Conservation (phyloP, 2,113 vertebrate species). For the Nansenia antarctica region DNA sequence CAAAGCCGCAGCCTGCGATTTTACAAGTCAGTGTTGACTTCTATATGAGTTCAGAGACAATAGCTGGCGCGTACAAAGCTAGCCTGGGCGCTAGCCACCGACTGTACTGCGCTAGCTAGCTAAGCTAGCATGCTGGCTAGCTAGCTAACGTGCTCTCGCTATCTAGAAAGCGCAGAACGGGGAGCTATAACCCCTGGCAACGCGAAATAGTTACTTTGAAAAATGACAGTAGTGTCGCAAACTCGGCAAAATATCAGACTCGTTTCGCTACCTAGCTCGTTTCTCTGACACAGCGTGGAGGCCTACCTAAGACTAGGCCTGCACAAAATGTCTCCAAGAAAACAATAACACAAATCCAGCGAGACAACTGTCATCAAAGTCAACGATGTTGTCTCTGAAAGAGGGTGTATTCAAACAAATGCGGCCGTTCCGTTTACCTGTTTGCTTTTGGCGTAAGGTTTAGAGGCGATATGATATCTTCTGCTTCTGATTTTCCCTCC, state of each 20-base stretch:
- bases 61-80: too few species aligned
- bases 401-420: background rate
- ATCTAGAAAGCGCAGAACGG: too few species aligned
- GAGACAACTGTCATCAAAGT: background rate
- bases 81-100: too few species aligned
- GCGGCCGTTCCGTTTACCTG: slow-evolving; percentile 72
- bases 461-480: slow-evolving; percentile 81
- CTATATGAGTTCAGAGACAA: too few species aligned
- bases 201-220: too few species aligned
- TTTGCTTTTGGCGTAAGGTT: slow-evolving; percentile 82
- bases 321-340: slow-evolving; percentile 63
- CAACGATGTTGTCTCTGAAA: background rate
- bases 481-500: slow-evolving; percentile 89
- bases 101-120: background rate
- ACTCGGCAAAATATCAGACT: background rate
- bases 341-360: slow-evolving; percentile 62
- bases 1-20: too few species aligned
- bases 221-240: too few species aligned
- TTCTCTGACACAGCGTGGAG: slow-evolving; percentile 61
- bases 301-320: slow-evolving; percentile 73
- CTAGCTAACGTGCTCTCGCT: too few species aligned
- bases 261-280: slow-evolving; percentile 42
- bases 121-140: background rate
- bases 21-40: too few species aligned
- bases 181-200: too few species aligned